Conservation (phyloP, 2,113 vertebrate genomes). For the Centrocercus urophasianus region DNA sequence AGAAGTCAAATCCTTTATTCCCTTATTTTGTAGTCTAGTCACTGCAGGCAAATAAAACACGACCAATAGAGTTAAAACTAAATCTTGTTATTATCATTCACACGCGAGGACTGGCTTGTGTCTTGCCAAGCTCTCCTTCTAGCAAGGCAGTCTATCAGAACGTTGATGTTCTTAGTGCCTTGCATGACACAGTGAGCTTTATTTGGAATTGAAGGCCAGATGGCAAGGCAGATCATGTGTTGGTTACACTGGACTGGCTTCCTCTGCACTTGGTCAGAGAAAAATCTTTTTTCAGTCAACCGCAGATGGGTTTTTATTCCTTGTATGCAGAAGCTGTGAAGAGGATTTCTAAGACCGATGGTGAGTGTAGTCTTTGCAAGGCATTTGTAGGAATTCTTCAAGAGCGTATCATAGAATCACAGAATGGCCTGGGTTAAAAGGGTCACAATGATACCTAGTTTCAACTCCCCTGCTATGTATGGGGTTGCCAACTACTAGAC, state of each 20-base stretch:
- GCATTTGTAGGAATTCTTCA: background rate
- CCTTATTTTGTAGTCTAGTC: background rate
- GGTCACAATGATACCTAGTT: too few relatives aligned
- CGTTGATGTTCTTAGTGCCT: background rate
- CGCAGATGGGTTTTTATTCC: background rate
- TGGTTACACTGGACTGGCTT: background rate
- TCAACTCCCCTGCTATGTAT: too few relatives aligned
- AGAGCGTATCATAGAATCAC: background rate
- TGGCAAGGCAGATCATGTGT: background rate
- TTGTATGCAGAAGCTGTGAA: background rate
- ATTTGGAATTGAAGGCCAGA: background rate
- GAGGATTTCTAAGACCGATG: background rate
- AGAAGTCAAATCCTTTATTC: background rate
- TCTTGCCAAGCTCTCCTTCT: background rate
- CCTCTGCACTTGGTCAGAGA: background rate
- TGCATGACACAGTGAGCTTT: background rate
- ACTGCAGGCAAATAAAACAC: background rate
- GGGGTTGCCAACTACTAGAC: too few relatives aligned
- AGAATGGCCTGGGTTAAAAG: too few relatives aligned
- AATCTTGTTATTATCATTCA: background rate
- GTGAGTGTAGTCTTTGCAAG: background rate
- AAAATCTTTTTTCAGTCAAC: background rate
- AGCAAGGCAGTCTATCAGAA: background rate
- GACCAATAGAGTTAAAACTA: background rate
- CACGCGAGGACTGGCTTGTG: background rate